Percentiles rank a stretch among this genome's conserved stretches.
Conservation (phyloP, 2,113 vertebrate species). For the Chionodraco myersi region DNA sequence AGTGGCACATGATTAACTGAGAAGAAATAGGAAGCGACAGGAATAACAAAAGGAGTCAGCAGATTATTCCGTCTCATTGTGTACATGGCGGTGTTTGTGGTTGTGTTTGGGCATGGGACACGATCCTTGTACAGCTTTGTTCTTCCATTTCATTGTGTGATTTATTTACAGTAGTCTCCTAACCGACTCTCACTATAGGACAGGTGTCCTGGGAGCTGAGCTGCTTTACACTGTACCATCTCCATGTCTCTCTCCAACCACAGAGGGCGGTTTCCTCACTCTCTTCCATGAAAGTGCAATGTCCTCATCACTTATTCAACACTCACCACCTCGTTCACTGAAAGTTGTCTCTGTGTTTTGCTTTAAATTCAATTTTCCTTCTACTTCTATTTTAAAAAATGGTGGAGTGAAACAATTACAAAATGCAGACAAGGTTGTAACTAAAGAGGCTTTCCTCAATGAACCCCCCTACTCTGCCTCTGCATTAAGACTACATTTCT, state of each 20-base stretch:
- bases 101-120: slow-evolving; percentile 1
- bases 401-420: slow-evolving; percentile 12
- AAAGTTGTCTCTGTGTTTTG: slow-evolving; percentile 10
- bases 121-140: slow-evolving; percentile 21
- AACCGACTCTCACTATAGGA: slow-evolving; percentile 11
- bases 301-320: slow-evolving; percentile 46
- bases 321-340: slow-evolving; percentile 7
- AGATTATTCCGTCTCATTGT: background rate
- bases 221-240: slow-evolving; percentile 1
- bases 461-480: background rate
- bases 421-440: background rate
- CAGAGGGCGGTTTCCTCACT: slow-evolving; percentile 15
- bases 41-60: background rate
- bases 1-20: background rate
- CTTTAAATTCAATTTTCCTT: slow-evolving; percentile 20
- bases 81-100: background rate
- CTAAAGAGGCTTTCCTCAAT: background rate
- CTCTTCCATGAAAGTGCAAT: slow-evolving; percentile 4
- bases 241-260: slow-evolving; percentile 3
- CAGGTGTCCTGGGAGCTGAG: slow-evolving; percentile 1
- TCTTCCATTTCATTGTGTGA: slow-evolving; percentile 17
- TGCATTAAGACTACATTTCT: background rate
- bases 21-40: background rate
- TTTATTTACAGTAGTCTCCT: slow-evolving; percentile 22
- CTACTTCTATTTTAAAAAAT: background rate